These are phyloP conservation scores for Urocyon cinereoargenteus DNA, from an alignment of 2,797 vertebrate species.

Conservation along the genomic window DNA sequence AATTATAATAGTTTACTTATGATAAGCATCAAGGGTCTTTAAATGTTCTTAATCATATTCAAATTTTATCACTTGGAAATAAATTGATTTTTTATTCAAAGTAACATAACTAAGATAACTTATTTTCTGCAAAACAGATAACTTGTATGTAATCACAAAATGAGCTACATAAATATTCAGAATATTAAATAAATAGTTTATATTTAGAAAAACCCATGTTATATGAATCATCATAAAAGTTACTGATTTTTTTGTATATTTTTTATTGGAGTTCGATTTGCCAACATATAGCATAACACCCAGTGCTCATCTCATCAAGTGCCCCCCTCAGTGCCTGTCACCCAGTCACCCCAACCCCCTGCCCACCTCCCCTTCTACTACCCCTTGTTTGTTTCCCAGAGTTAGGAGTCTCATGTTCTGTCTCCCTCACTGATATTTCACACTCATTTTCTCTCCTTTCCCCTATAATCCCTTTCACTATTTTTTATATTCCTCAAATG, in stretches of 20 bases:
- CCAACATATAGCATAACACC: too few relatives aligned
- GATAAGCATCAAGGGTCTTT: constrained; percentile 67
- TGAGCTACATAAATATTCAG: constrained; percentile 58
- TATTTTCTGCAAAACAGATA: constrained; percentile 47
- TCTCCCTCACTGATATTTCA: too few relatives aligned
- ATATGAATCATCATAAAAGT: constrained; percentile 19
- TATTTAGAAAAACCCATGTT: neutral
- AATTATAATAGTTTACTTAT: constrained; percentile 68
- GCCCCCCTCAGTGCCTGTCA: too few relatives aligned
- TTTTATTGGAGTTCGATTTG: too few relatives aligned
- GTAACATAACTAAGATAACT: constrained; percentile 49
- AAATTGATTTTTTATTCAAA: constrained; percentile 76
- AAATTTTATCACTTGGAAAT: constrained; percentile 74
- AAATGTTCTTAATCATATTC: constrained; percentile 75
- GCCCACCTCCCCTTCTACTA: too few relatives aligned
- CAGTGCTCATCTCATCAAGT: too few relatives aligned
- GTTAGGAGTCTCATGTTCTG: too few relatives aligned
- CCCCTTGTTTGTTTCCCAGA: too few relatives aligned
- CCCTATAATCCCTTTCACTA: too few relatives aligned
- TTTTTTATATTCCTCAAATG: too few relatives aligned
- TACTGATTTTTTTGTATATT: neutral
- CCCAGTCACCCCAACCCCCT: too few relatives aligned
- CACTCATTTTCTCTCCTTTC: too few relatives aligned
- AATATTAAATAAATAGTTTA: constrained; percentile 13
- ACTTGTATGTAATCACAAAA: constrained; percentile 29